A percentile compares a stretch with the other conserved stretches of the same genome.
These are phyloP conservation scores for Octonoba sinensis DNA, from an alignment of 2,888 invertebrate species.

Conservation along the genomic window DNA sequence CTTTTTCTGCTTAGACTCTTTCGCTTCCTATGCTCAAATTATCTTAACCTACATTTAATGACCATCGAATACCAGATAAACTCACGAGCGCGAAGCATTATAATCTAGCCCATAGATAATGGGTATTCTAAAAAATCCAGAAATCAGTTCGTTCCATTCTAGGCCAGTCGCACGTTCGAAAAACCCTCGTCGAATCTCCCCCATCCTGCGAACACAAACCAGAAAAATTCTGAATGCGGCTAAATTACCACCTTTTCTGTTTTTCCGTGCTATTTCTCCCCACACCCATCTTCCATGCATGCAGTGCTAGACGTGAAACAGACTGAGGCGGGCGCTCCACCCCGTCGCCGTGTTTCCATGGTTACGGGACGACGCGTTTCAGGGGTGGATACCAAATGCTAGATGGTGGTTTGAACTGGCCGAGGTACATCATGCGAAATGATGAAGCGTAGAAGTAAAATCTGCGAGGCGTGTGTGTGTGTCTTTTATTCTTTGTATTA, in stretches of 20 bases:
- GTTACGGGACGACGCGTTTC: conserved; percentile 43
- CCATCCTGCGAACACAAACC: conserved; percentile 12
- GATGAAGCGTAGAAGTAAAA: too few relatives aligned
- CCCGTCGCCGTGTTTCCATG: conserved; percentile 54
- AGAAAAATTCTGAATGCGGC: conserved; percentile 48
- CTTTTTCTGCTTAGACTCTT: too few relatives aligned
- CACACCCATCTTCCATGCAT: neutral
- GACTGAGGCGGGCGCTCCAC: conserved; percentile 49
- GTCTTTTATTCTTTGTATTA: too few relatives aligned
- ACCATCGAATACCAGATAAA: too few relatives aligned
- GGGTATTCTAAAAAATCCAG: too few relatives aligned
- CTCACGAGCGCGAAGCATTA: too few relatives aligned
- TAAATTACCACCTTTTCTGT: conserved; percentile 59
- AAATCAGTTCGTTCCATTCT: too few relatives aligned
- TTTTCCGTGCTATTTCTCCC: conserved; percentile 2
- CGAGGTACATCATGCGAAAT: too few relatives aligned
- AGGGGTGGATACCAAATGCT: conserved; percentile 28
- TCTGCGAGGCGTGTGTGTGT: too few relatives aligned
- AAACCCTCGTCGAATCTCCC: conserved; percentile 21
- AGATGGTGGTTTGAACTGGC: neutral
- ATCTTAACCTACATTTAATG: too few relatives aligned
- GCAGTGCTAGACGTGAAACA: conserved; percentile 47
- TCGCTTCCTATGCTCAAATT: too few relatives aligned
- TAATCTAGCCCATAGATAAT: too few relatives aligned
- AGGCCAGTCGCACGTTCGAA: conserved; percentile 29